Percentiles rank a stretch among this genome's conserved stretches.
phyloP scores from a whole-genome alignment of 2,113 vertebrate species.

The Dromaius novaehollandiae region DNA sequence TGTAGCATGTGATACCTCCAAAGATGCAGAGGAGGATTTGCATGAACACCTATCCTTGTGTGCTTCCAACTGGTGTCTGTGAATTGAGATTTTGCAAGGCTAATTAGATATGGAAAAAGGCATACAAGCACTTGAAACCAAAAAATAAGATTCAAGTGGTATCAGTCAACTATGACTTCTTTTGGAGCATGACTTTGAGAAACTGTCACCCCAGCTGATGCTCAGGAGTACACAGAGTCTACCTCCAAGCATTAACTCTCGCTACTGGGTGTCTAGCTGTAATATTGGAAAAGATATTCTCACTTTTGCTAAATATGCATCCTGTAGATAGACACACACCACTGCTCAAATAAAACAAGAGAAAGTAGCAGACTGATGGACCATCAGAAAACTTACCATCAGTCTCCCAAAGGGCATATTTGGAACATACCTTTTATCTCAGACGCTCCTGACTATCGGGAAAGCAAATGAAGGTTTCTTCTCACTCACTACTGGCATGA shows the following conservation, averaged over 20 bases:
- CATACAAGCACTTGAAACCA: neutral
- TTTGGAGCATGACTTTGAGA: neutral
- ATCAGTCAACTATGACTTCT: neutral
- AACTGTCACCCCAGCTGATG: neutral
- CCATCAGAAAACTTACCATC: neutral
- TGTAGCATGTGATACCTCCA: neutral
- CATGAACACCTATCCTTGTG: neutral
- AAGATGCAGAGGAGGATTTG: neutral
- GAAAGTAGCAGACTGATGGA: neutral
- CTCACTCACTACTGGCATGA: neutral
- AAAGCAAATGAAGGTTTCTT: conserved; percentile 19
- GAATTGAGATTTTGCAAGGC: neutral
- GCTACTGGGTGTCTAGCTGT: neutral
- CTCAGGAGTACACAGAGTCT: neutral
- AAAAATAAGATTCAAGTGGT: neutral
- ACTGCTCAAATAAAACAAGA: conserved; percentile 12
- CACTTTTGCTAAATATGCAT: conserved; percentile 1
- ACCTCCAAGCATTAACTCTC: neutral
- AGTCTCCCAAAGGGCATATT: neutral
- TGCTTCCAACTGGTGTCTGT: neutral
- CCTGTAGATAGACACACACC: conserved; percentile 27
- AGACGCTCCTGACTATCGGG: neutral
- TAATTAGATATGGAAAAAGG: conserved; percentile 25
- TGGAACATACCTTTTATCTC: neutral
- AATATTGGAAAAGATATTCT: neutral